Percentiles rank a stretch among this genome's conserved stretches.
Conservation (phyloP, 23 tunicate species). For the Botrylloides violaceus region DNA sequence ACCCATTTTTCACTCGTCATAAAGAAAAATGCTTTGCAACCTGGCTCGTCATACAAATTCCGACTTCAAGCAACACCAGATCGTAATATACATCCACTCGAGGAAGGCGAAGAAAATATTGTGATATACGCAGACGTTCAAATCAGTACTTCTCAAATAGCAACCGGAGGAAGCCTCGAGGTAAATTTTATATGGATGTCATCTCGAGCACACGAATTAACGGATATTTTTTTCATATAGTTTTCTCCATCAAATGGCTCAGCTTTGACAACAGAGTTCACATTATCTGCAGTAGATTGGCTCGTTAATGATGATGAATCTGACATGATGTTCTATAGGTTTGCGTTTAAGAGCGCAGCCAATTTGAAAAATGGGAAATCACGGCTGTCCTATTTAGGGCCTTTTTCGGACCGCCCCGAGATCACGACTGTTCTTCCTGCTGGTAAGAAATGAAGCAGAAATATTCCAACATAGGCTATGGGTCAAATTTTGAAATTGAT, state of each 20-base stretch:
- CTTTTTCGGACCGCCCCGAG: constrained; percentile 4
- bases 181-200: constrained; percentile 6
- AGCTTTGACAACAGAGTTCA: constrained; percentile 28
- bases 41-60: constrained; percentile 20
- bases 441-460: no score
- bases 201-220: background rate
- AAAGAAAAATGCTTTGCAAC: constrained; percentile 11
- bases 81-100: constrained; percentile 8
- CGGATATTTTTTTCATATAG: background rate
- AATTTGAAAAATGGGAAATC: background rate
- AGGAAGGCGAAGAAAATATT: background rate
- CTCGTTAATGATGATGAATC: background rate
- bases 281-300: constrained; percentile 25
- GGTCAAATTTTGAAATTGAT: no score
- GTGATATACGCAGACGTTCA: constrained; percentile 1
- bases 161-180: constrained; percentile 34
- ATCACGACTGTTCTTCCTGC: background rate
- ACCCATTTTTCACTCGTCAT: constrained; percentile 10
- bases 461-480: no score
- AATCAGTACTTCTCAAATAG: background rate
- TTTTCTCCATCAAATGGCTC: constrained; percentile 26
- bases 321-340: background rate
- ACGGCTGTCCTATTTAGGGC: background rate
- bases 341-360: background rate
- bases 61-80: background rate